Evolutionary conservation across 2,888 invertebrate genomes (phyloP), one percentile per base, ranked within the genome.

Genomic region (Andrena flavipes): DNA sequence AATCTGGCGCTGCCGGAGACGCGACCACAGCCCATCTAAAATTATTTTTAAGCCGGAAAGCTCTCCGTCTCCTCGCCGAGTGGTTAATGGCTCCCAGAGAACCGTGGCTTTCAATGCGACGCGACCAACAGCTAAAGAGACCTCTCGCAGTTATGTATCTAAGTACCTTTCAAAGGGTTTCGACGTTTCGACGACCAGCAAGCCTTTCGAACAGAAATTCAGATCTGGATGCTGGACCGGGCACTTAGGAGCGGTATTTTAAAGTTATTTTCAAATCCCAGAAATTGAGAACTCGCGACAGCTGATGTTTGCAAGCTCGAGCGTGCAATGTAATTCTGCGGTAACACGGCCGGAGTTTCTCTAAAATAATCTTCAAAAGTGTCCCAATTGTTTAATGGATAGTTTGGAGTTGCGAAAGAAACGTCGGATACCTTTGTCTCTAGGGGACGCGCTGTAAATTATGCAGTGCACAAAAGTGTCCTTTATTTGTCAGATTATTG

Each of bases 1-100:
- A 80, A 67, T 76, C 35, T 29, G 54, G 65, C 71, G 48, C 69
- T 29, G 7, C 29, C 59, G 16, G 13, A 20, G 48, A 30, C 60
- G 70, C 26, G 73, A 48, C 3, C 7, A 7, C 16, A 48, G 48
- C 16, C 29, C 20, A 7, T 30, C 30, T 20, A 48, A 42, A 59
- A 74, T 68, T 69, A 49, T 20, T 73, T 29, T 67, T 30, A 29
- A 30, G n/a, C 30, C 2, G 5, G 20, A 33, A 30, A 33, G 29
- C 2, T 51, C 62, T 56, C 56, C 56, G 20, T 56, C 23, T 23
- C 56, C 10, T 13, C 56, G 23, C 10, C 23, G 23, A 10, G 10
- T 23, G 23, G 56, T 56, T 56, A 56, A 56, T 56, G 23, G 23
- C 23, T 23, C 56, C 23, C 23, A 2, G 23, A 20, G 23, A 56